phyloP scores from a whole-genome alignment of 2,888 invertebrate species.

The Microctonus aethiopoides region DNA sequence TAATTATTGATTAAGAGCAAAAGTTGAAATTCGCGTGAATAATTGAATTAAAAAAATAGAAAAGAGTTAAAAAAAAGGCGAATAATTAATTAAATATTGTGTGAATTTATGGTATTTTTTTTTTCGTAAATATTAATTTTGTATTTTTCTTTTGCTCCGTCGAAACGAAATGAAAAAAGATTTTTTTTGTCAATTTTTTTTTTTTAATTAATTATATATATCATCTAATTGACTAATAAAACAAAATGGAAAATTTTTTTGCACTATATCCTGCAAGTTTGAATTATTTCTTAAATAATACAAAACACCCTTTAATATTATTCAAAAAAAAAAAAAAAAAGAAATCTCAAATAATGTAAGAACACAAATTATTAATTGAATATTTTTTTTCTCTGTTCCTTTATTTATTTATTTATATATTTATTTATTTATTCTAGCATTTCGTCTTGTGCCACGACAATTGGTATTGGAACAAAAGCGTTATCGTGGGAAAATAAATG shows the following conservation, averaged over 20 bases:
- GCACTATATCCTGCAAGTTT: not conserved
- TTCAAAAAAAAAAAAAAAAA: too few species aligned
- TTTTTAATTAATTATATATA: too few species aligned
- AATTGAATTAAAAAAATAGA: too few species aligned
- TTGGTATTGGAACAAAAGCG: slow-evolving; percentile 70
- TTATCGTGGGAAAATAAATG: slow-evolving; percentile 81
- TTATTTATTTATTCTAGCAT: slow-evolving; percentile 55
- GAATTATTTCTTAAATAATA: not conserved
- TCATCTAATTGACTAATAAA: too few species aligned
- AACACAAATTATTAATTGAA: not conserved
- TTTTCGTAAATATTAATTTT: not conserved
- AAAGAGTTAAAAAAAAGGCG: not conserved
- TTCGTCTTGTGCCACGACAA: slow-evolving; percentile 53
- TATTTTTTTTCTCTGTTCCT: not conserved
- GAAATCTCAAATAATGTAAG: slow-evolving; percentile 4
- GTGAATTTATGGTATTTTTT: not conserved
- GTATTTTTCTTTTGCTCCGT: too few species aligned
- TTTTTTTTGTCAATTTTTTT: too few species aligned
- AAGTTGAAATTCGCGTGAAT: slow-evolving; percentile 4
- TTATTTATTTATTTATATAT: too few species aligned
- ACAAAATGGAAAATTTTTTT: too few species aligned
- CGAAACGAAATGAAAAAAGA: too few species aligned
- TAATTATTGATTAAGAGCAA: too few species aligned
- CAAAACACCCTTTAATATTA: not conserved
- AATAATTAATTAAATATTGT: not conserved